Evolutionary conservation across 2,113 vertebrate genomes (phyloP).

Genomic region (Myrmophylax atrothorax): DNA sequence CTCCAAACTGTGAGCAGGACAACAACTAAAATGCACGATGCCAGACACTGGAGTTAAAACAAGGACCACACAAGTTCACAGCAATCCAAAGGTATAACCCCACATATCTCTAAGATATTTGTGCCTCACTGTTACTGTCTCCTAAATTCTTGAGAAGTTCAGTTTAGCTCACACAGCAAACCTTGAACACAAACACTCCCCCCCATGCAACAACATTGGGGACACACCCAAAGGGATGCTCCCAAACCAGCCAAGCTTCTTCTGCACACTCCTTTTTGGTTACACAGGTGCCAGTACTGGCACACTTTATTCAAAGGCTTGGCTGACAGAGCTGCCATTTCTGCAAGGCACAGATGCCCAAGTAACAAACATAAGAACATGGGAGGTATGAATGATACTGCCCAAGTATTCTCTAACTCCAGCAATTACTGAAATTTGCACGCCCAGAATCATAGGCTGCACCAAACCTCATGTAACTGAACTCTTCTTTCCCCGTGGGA

Average conservation of each 20-base stretch:
- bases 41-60: neutral
- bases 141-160: neutral
- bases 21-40: neutral
- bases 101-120: neutral
- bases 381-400: neutral
- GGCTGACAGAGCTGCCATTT: neutral
- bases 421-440: neutral
- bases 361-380: neutral
- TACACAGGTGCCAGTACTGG: fast-evolving
- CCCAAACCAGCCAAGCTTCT: neutral
- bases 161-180: neutral
- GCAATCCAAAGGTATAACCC: neutral
- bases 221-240: neutral
- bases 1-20: neutral
- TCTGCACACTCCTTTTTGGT: fast-evolving
- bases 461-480: neutral
- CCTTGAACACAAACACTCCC: neutral
- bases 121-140: neutral
- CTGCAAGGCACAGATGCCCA: neutral
- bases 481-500: neutral
- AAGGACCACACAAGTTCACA: neutral
- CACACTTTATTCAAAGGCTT: neutral
- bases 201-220: neutral
- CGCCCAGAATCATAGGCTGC: neutral
- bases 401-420: neutral